Conservation (phyloP, 2,888 invertebrate species). For the Nomada lathburiana region DNA sequence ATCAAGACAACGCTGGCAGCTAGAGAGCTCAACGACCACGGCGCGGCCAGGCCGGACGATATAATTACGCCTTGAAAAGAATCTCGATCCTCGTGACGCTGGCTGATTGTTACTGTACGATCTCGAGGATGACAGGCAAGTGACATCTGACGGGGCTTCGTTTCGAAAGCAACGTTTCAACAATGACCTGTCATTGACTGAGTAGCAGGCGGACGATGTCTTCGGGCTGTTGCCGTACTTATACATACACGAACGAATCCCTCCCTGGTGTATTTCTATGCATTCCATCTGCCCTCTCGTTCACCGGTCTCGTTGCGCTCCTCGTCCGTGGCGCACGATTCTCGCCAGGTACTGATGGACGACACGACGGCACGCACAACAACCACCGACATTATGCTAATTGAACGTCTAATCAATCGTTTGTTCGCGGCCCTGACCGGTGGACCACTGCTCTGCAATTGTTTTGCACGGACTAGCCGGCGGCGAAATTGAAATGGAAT, state of each 20-base stretch:
- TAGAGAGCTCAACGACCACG: conserved; percentile 2
- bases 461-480: conserved; percentile 30
- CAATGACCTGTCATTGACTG: conserved; percentile 52
- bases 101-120: conserved; percentile 1
- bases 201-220: conserved; percentile 49
- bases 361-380: conserved; percentile 71
- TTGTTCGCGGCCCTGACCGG: conserved; percentile 56
- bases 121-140: conserved; percentile 41
- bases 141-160: conserved; percentile 43
- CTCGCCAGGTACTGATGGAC: conserved; percentile 72
- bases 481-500: conserved; percentile 41
- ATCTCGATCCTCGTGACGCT: conserved; percentile 2
- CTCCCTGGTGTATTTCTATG: conserved; percentile 44
- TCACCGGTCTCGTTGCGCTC: conserved; percentile 14
- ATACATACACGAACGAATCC: not conserved
- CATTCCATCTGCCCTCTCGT: conserved; percentile 39
- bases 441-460: conserved; percentile 47
- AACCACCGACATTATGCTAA: conserved; percentile 74
- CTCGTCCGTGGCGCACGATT: conserved; percentile 35
- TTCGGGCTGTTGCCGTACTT: conserved; percentile 21
- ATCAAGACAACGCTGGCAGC: conserved; percentile 16
- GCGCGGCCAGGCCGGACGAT: conserved; percentile 21
- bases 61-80: conserved; percentile 44
- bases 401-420: conserved; percentile 77
- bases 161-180: conserved; percentile 60